Evolutionary conservation across 2,797 vertebrate genomes (phyloP).

Genomic region (Cetoscarus ocellatus): DNA sequence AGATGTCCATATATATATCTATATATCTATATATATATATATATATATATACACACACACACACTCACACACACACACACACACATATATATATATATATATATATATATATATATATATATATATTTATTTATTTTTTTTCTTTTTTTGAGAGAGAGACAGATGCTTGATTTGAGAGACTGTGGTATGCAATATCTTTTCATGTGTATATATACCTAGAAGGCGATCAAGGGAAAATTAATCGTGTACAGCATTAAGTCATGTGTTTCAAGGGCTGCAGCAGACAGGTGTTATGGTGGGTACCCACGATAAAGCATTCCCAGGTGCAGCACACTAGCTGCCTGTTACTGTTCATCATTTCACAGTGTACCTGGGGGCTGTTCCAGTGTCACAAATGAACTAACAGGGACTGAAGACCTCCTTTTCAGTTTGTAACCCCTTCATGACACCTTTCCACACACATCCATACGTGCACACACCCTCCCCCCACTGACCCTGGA

Average conservation of each 20-base stretch:
- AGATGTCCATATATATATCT: no score
- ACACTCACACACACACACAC: no score
- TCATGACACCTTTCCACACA: neutral
- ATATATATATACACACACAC: no score
- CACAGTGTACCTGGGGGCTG: slow-evolving; percentile 19
- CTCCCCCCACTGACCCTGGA: slow-evolving; percentile 2
- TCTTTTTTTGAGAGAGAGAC: no score
- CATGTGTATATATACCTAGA: neutral
- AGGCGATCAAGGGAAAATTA: neutral
- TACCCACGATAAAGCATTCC: slow-evolving; percentile 12
- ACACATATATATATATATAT: no score
- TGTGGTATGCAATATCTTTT: no score
- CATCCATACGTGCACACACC: neutral
- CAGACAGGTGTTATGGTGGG: neutral
- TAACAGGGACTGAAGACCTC: slow-evolving; percentile 21
- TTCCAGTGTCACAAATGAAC: slow-evolving; percentile 38
- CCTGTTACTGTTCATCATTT: slow-evolving; percentile 29
- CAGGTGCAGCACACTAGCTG: slow-evolving; percentile 5
- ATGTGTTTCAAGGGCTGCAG: neutral
- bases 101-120: no score
- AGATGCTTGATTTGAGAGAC: no score
- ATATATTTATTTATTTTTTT: no score
- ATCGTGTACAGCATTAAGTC: neutral
- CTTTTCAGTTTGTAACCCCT: slow-evolving; percentile 26
- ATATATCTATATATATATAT: no score